Evolutionary conservation across 37 sponge, comb jelly and placozoan species (phyloP).

Genomic region (Axinella damicornis): DNA sequence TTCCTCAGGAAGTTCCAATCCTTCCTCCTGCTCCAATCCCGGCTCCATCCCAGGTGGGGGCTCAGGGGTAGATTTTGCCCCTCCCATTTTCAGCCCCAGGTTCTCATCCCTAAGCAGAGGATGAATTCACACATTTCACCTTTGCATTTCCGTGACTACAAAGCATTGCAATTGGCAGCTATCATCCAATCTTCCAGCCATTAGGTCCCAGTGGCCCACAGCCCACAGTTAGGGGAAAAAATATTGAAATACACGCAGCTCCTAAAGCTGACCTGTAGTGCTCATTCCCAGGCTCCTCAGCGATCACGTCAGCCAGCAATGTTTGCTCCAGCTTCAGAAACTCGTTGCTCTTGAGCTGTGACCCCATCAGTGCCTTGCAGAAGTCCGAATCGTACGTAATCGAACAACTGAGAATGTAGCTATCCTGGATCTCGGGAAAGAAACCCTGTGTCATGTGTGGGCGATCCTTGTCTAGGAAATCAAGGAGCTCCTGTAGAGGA

Average conservation of each 20-base stretch:
- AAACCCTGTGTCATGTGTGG: slow-evolving; percentile 76
- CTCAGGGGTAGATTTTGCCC: not conserved
- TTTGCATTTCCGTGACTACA: too few relatives aligned
- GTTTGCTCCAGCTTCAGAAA: slow-evolving; percentile 82
- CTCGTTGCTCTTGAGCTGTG: slow-evolving; percentile 55
- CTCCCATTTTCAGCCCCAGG: not conserved
- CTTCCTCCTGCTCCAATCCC: too few relatives aligned
- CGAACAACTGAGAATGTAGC: slow-evolving; percentile 58
- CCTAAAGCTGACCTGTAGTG: slow-evolving; percentile 1
- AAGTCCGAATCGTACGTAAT: slow-evolving; percentile 59
- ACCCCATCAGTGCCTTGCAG: slow-evolving; percentile 67
- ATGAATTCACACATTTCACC: slow-evolving; percentile 9
- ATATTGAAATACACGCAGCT: too few relatives aligned
- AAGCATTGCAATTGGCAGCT: too few relatives aligned
- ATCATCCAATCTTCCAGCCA: too few relatives aligned
- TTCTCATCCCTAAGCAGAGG: not conserved
- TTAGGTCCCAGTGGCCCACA: too few relatives aligned
- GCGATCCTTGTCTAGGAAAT: slow-evolving; percentile 50
- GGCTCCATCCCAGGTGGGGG: too few relatives aligned
- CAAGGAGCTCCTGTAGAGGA: slow-evolving; percentile 42
- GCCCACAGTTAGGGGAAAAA: too few relatives aligned
- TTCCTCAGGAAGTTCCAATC: too few relatives aligned
- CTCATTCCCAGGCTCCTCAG: slow-evolving; percentile 75
- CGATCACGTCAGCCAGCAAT: slow-evolving; percentile 69
- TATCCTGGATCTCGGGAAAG: slow-evolving; percentile 76